These are phyloP conservation scores for Hepsetus odoe DNA, from an alignment of 2,113 vertebrate species.

Conservation along the genomic window DNA sequence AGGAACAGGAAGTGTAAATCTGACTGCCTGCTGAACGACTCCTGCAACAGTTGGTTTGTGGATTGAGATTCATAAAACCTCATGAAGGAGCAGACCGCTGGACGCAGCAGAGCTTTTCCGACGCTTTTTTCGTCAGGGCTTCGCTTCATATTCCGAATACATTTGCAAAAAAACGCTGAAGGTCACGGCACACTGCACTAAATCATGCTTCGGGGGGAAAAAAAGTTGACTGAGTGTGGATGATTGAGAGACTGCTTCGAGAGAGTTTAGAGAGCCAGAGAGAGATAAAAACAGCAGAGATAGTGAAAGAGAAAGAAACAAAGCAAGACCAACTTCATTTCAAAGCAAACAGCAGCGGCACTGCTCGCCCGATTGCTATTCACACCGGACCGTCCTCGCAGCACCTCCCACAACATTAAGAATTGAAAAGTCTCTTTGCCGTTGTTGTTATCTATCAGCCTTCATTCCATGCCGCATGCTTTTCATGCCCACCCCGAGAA, in stretches of 20 bases:
- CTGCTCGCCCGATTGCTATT: conserved; percentile 59
- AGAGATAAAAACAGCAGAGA: neutral
- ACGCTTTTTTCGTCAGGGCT: neutral
- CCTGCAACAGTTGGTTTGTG: neutral
- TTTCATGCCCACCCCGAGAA: conserved; percentile 56
- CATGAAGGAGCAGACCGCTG: neutral
- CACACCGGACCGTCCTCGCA: conserved; percentile 42
- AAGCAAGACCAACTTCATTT: conserved; percentile 42
- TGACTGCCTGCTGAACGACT: too few relatives aligned
- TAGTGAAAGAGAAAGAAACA: conserved; percentile 1
- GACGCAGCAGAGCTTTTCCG: neutral
- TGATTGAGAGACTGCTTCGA: conserved; percentile 6
- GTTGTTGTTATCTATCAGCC: conserved; percentile 69
- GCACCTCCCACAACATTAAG: conserved; percentile 63
- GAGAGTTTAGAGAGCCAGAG: neutral
- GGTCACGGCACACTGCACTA: conserved; percentile 3
- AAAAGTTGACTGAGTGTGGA: neutral
- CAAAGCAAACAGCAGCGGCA: conserved; percentile 39
- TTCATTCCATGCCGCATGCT: conserved; percentile 59
- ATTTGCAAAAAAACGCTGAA: neutral
- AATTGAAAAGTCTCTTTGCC: conserved; percentile 66
- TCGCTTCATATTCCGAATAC: neutral
- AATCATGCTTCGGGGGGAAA: neutral
- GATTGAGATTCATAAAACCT: neutral
- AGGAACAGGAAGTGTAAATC: too few relatives aligned